A percentile compares a stretch with the other conserved stretches of the same genome.
Conservation (phyloP, 2,797 vertebrate species). For the Tapirus indicus region DNA sequence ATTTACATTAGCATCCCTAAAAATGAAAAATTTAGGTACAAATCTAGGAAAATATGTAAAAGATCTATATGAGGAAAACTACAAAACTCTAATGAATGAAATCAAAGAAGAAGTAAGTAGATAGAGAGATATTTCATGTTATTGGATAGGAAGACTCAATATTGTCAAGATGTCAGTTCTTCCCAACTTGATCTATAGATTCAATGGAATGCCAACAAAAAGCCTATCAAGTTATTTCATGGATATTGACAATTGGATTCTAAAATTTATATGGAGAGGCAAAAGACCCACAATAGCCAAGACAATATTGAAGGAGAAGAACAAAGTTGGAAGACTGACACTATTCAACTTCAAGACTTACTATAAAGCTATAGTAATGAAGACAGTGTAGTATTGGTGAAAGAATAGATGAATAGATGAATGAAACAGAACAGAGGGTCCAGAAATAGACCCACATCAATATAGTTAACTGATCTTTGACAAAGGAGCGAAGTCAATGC, state of each 20-base stretch:
- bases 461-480: neutral
- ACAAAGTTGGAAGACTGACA: neutral
- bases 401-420: neutral
- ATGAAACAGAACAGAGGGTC: neutral
- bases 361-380: neutral
- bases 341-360: neutral
- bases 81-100: neutral
- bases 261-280: neutral
- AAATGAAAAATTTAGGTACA: neutral
- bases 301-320: neutral
- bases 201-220: neutral
- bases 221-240: neutral
- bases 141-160: neutral
- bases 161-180: neutral
- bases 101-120: neutral
- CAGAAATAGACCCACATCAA: neutral
- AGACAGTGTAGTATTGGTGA: neutral
- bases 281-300: neutral
- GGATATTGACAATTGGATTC: neutral
- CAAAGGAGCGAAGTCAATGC: neutral
- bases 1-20: neutral
- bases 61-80: neutral
- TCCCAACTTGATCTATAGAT: neutral
- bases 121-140: neutral
- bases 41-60: neutral